Percentiles rank a stretch among this genome's conserved stretches.
These are phyloP conservation scores for Drosophila ambigua DNA, from an alignment of 1,140 invertebrate genomes.

Conservation along the genomic window DNA sequence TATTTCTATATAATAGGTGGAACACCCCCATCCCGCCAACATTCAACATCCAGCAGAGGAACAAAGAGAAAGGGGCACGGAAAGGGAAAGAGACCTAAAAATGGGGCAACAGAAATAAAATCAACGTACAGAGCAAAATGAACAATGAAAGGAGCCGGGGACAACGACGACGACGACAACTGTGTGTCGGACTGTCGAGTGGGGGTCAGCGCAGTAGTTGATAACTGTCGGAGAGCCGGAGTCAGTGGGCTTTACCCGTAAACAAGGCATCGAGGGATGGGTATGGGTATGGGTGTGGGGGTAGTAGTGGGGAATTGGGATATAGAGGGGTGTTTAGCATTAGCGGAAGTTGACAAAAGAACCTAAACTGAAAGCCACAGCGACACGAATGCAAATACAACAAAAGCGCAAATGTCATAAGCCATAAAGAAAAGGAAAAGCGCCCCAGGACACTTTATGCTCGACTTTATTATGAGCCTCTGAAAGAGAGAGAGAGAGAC, in stretches of 20 bases:
- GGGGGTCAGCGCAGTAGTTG: constrained; percentile 41
- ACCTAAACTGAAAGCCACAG: constrained; percentile 33
- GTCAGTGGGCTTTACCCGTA: constrained; percentile 32
- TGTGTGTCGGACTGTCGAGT: constrained; percentile 41
- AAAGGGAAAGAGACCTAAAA: constrained; percentile 31
- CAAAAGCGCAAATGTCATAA: constrained; percentile 66
- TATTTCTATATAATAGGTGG: constrained; percentile 13
- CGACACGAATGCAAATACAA: constrained; percentile 65
- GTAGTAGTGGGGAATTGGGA: constrained; percentile 7
- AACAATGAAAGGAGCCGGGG: constrained; percentile 44
- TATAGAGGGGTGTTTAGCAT: constrained; percentile 25
- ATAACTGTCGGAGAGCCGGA: constrained; percentile 33
- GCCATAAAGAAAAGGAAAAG: constrained; percentile 30
- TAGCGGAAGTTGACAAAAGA: constrained; percentile 63
- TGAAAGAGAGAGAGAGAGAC: no score
- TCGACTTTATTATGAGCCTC: constrained; percentile 45
- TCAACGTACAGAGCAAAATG: constrained; percentile 37
- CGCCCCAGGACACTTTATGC: constrained; percentile 28
- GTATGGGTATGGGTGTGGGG: background rate
- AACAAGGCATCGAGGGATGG: background rate
- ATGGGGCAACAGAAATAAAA: constrained; percentile 58
- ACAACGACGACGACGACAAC: constrained; percentile 4
- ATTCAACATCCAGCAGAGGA: background rate
- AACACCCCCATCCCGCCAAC: background rate
- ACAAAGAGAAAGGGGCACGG: constrained; percentile 7